Conservation (phyloP, 1,140 invertebrate species). For the Cotesia chilonis region DNA sequence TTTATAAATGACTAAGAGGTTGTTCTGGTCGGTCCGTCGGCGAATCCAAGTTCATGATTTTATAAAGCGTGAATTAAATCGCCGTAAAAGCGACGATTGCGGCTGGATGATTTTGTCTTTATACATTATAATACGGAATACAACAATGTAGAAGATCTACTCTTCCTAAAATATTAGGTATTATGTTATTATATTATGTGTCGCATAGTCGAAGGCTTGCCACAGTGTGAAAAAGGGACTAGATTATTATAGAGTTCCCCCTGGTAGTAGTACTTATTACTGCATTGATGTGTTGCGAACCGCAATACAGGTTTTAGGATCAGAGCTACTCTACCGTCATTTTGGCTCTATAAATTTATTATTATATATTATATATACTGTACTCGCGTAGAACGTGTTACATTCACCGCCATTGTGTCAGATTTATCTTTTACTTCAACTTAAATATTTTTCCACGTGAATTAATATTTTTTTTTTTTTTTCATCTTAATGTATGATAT, state of each 20-base stretch:
- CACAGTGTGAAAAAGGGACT: conserved; percentile 28
- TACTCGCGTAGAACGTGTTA: conserved; percentile 11
- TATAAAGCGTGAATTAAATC: conserved; percentile 29
- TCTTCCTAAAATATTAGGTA: not conserved
- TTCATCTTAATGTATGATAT: not conserved
- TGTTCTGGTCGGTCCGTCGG: no score
- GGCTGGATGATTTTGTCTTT: not conserved
- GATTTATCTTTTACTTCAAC: conserved; percentile 37
- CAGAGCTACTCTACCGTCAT: conserved; percentile 1
- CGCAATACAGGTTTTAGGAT: conserved; percentile 44
- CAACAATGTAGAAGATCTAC: no score
- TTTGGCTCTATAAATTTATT: no score
- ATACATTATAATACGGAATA: no score
- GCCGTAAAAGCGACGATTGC: conserved; percentile 27
- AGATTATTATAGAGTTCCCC: not conserved
- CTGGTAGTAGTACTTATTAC: conserved; percentile 1
- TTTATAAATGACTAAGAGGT: no score
- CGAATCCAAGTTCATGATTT: not conserved
- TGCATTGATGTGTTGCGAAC: conserved; percentile 39
- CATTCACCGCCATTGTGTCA: conserved; percentile 42
- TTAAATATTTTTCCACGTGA: conserved; percentile 23
- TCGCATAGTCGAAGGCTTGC: conserved; percentile 16
- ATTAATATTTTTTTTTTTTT: conserved; percentile 9
- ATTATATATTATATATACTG: not conserved
- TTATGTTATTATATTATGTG: not conserved